Evolutionary conservation across 2,113 vertebrate genomes (phyloP), one percentile per base, ranked within the genome.

Genomic region (Pelodiscus sinensis): DNA sequence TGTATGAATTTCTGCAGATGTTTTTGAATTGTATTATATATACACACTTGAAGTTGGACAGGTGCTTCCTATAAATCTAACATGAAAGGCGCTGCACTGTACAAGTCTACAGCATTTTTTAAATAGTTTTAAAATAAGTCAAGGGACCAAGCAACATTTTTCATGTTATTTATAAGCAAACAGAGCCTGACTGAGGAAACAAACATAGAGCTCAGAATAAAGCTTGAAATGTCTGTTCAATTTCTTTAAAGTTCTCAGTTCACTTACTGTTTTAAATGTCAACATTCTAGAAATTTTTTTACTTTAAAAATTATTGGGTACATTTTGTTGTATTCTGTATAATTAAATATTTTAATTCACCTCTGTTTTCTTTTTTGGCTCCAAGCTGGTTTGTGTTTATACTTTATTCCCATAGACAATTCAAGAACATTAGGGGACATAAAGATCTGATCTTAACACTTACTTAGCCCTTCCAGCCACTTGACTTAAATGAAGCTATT

Each of bases 241-340:
- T 96, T 90, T 91, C 88, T 68, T 82, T 92, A 22, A 96, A 96
- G 96, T 97, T 97, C 96, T 97, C 96, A 96, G 4, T 88, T 94
- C 90, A 68, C 12, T 18, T 68, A 68, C 92, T 87, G 77, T 95
- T 95, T 94, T 86, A 95, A 95, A 92, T 91, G 87, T 88, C 95
- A 96, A 97, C 94, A 94, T 96, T 96, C 94, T 95, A 65, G 18
- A 35, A 35, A 35, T 71, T 9, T 79, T 71, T 35, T 96, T 79
- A 89, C 92, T 96, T 94, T 82, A 93, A 94, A 92, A 78, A 85
- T 84, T 94, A 92, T 91, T 94, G 81, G 94, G 85, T 78, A 95
- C 88, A 91, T 51, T 94, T 96, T 95, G 86, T 94, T 96, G 95
- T 95, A 92, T 86, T 90, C 82, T 95, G 38, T 77, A 87, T 94